These are phyloP conservation scores for Spongilla lacustris DNA, from an alignment of 37 sponge, comb jelly and placozoan genomes.

Conservation along the genomic window DNA sequence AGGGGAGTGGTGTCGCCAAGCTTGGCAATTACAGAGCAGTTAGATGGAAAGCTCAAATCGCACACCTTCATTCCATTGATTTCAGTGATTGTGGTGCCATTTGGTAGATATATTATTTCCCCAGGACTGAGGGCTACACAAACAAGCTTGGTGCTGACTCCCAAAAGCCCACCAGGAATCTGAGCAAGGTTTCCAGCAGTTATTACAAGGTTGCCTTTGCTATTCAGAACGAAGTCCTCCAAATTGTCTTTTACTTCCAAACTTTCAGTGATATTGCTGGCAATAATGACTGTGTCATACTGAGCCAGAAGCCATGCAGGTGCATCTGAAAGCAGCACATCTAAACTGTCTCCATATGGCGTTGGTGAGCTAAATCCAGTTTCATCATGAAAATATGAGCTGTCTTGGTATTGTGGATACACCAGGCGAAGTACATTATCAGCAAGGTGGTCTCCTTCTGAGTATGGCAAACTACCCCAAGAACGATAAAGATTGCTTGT, in stretches of 20 bases:
- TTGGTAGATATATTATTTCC: not conserved
- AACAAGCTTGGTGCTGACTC: not conserved
- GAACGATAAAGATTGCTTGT: constrained; percentile 7
- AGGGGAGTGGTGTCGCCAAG: constrained; percentile 24
- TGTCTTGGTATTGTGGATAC: constrained; percentile 61
- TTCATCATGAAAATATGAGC: constrained; percentile 66
- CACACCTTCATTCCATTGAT: constrained; percentile 40
- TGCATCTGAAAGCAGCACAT: constrained; percentile 57
- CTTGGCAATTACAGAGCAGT: not conserved
- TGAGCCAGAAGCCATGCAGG: constrained; percentile 37
- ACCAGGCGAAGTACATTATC: constrained; percentile 47
- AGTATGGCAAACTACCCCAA: constrained; percentile 55
- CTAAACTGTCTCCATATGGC: constrained; percentile 57
- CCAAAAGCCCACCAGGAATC: constrained; percentile 6
- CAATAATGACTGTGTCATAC: constrained; percentile 47
- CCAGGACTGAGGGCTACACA: constrained; percentile 23
- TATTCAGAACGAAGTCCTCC: constrained; percentile 10
- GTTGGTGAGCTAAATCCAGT: constrained; percentile 59
- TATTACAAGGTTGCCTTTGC: constrained; percentile 44
- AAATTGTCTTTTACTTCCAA: constrained; percentile 40
- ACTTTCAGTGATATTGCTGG: constrained; percentile 20
- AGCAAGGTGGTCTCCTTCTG: constrained; percentile 47
- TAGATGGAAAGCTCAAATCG: constrained; percentile 7
- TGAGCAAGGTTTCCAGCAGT: constrained; percentile 34
- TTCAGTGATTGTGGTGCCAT: not conserved